Conservation (phyloP, 37 sponge, comb jelly and placozoan genomes). For the Halisarca cf. caerulea region DNA sequence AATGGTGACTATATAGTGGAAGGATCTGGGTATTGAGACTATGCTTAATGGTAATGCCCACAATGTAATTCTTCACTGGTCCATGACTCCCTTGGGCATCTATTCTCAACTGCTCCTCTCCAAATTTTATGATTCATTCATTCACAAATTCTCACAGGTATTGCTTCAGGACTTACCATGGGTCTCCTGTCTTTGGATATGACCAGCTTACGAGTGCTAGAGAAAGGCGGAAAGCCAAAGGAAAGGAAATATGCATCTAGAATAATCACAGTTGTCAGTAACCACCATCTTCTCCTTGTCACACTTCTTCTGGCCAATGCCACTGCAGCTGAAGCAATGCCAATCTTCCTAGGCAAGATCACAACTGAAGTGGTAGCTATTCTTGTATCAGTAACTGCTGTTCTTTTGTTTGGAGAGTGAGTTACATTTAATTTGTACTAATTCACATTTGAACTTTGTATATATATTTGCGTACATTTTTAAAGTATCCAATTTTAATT, state of each 20-base stretch:
- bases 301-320: slow-evolving; percentile 87
- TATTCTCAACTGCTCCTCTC: too few species aligned
- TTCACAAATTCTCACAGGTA: too few species aligned
- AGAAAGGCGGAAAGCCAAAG: slow-evolving; percentile 60
- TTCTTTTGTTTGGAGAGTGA: slow-evolving; percentile 87
- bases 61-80: too few species aligned
- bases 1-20: too few species aligned
- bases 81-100: too few species aligned
- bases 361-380: slow-evolving; percentile 76
- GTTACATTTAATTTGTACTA: neutral
- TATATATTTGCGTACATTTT: neutral
- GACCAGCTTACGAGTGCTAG: slow-evolving; percentile 64
- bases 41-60: too few species aligned
- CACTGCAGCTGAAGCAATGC: slow-evolving; percentile 83
- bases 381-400: slow-evolving; percentile 82
- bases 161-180: slow-evolving; percentile 88
- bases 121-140: too few species aligned
- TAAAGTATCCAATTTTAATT: too few species aligned
- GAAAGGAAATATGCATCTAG: slow-evolving; percentile 68
- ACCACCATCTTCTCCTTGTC: slow-evolving; percentile 79
- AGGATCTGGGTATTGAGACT: too few species aligned
- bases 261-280: slow-evolving; percentile 59
- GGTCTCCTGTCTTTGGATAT: slow-evolving; percentile 87
- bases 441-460: neutral
- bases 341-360: slow-evolving; percentile 74